Conservation (phyloP, 2,888 invertebrate genomes). For the Leuctra nigra region DNA sequence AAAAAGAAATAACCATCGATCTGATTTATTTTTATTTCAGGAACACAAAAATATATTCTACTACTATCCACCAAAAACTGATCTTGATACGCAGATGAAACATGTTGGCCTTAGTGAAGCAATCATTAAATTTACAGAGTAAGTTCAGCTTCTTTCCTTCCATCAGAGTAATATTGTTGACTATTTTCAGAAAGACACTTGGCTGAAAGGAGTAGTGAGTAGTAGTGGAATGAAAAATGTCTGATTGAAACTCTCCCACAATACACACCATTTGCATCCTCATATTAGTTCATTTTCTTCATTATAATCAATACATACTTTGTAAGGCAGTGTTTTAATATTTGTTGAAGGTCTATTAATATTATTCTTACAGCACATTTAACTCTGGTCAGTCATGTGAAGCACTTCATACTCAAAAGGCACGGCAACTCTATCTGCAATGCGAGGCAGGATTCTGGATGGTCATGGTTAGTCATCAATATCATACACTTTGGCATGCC, state of each 20-base stretch:
- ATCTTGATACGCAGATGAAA: slow-evolving; percentile 77
- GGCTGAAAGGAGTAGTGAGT: too few relatives aligned
- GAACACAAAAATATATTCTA: slow-evolving; percentile 85
- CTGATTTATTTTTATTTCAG: slow-evolving; percentile 48
- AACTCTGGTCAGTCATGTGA: slow-evolving; percentile 70
- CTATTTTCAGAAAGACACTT: too few relatives aligned
- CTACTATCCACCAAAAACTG: slow-evolving; percentile 72
- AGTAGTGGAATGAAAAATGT: too few relatives aligned
- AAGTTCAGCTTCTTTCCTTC: slow-evolving; percentile 39
- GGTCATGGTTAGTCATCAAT: slow-evolving; percentile 61
- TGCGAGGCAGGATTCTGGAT: slow-evolving; percentile 87
- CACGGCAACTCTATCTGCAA: slow-evolving; percentile 78
- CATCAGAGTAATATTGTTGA: too few relatives aligned
- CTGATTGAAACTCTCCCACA: too few relatives aligned
- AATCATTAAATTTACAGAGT: slow-evolving; percentile 91
- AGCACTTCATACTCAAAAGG: slow-evolving; percentile 83
- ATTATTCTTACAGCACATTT: slow-evolving; percentile 57
- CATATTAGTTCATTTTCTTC: too few relatives aligned
- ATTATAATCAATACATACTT: too few relatives aligned
- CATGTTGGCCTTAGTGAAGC: slow-evolving; percentile 94
- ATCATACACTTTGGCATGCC: neutral
- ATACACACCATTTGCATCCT: too few relatives aligned
- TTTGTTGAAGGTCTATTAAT: neutral
- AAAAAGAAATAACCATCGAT: too few relatives aligned
- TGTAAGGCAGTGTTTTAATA: slow-evolving; percentile 8